These are phyloP conservation scores for Ameiurus melas DNA, from an alignment of 2,113 vertebrate genomes.

Conservation along the genomic window DNA sequence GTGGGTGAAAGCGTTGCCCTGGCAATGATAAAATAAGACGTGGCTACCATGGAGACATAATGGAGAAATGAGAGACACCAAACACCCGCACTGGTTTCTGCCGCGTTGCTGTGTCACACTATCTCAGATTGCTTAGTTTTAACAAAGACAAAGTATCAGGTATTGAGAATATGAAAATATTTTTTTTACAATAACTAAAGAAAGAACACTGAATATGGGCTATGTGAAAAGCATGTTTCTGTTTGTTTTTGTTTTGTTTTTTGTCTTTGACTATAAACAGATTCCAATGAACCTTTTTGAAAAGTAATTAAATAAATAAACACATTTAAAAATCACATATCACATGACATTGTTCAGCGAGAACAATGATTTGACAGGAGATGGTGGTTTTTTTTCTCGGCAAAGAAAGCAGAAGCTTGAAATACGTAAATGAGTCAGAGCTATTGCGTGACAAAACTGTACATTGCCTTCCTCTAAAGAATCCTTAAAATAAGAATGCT, in stretches of 20 bases:
- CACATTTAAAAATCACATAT: neutral
- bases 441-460: neutral
- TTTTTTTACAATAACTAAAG: neutral
- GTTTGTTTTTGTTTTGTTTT: neutral
- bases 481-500: neutral
- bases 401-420: neutral
- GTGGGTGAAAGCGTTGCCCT: slow-evolving; percentile 52
- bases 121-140: neutral
- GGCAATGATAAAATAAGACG: slow-evolving; percentile 46
- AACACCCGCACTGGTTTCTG: slow-evolving; percentile 17
- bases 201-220: neutral
- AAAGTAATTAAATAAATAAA: neutral
- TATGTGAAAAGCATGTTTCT: neutral
- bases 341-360: neutral
- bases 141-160: neutral
- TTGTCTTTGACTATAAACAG: neutral
- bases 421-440: neutral
- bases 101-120: slow-evolving; percentile 17
- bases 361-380: neutral
- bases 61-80: slow-evolving; percentile 42
- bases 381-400: neutral
- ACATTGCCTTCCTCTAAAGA: too few species aligned
- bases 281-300: neutral
- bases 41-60: slow-evolving; percentile 51
- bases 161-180: neutral